These are phyloP conservation scores for Aurelia aurita complex sp. Pacific DNA, from an alignment of 30 jellyfish, hydroid and myxozoan species.

Conservation along the genomic window DNA sequence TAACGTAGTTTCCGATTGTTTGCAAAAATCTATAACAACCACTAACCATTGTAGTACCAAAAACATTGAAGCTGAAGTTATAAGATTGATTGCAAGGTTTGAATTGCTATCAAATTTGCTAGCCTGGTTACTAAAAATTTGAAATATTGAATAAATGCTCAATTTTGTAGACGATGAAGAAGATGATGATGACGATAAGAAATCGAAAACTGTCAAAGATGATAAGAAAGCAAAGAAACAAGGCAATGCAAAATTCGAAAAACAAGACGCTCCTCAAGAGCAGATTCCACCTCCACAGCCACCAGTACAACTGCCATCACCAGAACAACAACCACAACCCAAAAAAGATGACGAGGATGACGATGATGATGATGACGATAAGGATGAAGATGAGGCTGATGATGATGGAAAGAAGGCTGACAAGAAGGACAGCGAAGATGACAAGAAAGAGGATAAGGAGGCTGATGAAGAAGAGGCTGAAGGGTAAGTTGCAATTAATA, in stretches of 20 bases:
- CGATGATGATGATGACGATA: slow-evolving; percentile 29
- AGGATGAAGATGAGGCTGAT: slow-evolving; percentile 44
- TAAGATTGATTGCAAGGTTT: too few species aligned
- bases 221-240: background rate
- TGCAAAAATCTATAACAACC: too few species aligned
- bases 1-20: too few species aligned
- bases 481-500: slow-evolving; percentile 9
- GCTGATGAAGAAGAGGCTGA: slow-evolving; percentile 59
- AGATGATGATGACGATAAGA: slow-evolving; percentile 17
- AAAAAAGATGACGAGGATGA: background rate
- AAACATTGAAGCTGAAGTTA: too few species aligned
- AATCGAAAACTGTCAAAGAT: background rate
- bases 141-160: too few species aligned
- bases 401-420: slow-evolving; percentile 18
- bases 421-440: background rate
- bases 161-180: slow-evolving; percentile 13
- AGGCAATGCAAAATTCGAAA: slow-evolving; percentile 12
- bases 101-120: too few species aligned
- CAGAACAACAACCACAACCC: slow-evolving; percentile 10
- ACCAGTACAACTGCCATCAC: slow-evolving; percentile 26
- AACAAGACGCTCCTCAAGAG: slow-evolving; percentile 20
- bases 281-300: slow-evolving; percentile 31
- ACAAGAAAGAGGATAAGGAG: slow-evolving; percentile 6
- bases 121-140: too few species aligned
- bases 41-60: too few species aligned